phyloP scores from a whole-genome alignment of 1,140 invertebrate species.

The Tetragonula clypearis region DNA sequence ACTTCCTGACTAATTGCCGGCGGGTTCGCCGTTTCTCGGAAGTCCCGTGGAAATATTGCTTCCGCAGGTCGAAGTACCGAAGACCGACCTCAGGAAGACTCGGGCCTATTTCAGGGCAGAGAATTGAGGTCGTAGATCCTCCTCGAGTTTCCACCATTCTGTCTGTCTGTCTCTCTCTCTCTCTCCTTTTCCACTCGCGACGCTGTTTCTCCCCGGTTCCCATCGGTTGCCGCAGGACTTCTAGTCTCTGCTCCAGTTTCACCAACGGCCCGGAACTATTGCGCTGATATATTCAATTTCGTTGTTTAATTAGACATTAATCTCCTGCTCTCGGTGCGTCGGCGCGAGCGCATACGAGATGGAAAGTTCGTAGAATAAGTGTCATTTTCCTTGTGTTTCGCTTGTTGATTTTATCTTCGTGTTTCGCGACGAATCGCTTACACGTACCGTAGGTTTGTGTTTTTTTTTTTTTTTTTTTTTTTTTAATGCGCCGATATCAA shows the following conservation, averaged over 20 bases:
- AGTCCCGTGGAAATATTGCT: conserved; percentile 70
- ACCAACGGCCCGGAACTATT: conserved; percentile 38
- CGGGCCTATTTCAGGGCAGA: conserved; percentile 58
- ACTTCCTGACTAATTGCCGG: conserved; percentile 73
- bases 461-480: too few relatives aligned
- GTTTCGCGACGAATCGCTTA: too few relatives aligned
- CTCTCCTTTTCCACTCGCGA: not conserved
- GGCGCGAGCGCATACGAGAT: not conserved
- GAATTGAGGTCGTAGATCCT: conserved; percentile 62
- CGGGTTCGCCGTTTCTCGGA: conserved; percentile 63
- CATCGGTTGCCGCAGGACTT: not conserved
- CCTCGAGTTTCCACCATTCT: conserved; percentile 25
- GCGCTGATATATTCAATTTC: conserved; percentile 40
- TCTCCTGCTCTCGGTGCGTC: too few relatives aligned
- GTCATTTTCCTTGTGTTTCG: too few relatives aligned
- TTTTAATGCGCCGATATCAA: too few relatives aligned
- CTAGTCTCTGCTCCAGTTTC: conserved; percentile 3
- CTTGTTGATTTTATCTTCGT: too few relatives aligned
- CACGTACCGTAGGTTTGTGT: too few relatives aligned
- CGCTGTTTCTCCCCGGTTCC: not conserved
- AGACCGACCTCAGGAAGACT: conserved; percentile 60
- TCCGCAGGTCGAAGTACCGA: conserved; percentile 63
- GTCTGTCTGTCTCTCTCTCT: not conserved
- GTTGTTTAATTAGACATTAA: conserved; percentile 61
- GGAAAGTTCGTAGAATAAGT: not conserved